Conservation (phyloP, 2,888 invertebrate species). For the Cybosia mesomella region DNA sequence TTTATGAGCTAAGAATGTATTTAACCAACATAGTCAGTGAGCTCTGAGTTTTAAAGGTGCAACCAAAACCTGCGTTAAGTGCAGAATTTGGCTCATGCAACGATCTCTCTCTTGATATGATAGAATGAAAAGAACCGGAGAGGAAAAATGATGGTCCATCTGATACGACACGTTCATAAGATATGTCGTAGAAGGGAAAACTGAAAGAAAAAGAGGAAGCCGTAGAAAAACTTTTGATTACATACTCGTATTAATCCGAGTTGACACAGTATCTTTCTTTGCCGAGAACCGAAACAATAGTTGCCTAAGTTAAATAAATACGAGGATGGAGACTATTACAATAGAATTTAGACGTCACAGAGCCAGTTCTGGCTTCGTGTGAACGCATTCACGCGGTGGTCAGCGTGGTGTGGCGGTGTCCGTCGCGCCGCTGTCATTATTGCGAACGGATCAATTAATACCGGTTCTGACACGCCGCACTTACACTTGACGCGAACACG, state of each 20-base stretch:
- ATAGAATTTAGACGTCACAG: neutral
- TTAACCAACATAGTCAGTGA: too few relatives aligned
- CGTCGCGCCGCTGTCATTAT: conserved; percentile 23
- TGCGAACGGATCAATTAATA: conserved; percentile 26
- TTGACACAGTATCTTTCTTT: neutral
- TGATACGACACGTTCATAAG: too few relatives aligned
- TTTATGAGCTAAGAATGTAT: too few relatives aligned
- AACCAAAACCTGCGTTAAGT: too few relatives aligned
- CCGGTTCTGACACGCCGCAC: conserved; percentile 19
- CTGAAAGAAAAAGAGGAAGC: too few relatives aligned
- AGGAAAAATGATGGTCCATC: too few relatives aligned
- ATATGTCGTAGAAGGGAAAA: too few relatives aligned
- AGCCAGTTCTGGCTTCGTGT: conserved; percentile 10
- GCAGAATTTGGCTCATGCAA: too few relatives aligned
- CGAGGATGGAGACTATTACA: neutral
- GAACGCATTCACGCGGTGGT: neutral
- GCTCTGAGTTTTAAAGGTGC: too few relatives aligned
- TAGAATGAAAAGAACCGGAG: too few relatives aligned
- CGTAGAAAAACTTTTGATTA: neutral
- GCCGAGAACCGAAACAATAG: neutral
- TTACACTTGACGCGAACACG: conserved; percentile 6
- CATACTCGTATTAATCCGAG: neutral
- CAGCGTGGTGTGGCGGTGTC: too few relatives aligned
- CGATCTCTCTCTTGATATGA: too few relatives aligned
- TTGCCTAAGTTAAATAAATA: neutral